Base-by-base conservation (phyloP, 2,797 vertebrate species). In the Heteromormyrus szaboi region DNA sequence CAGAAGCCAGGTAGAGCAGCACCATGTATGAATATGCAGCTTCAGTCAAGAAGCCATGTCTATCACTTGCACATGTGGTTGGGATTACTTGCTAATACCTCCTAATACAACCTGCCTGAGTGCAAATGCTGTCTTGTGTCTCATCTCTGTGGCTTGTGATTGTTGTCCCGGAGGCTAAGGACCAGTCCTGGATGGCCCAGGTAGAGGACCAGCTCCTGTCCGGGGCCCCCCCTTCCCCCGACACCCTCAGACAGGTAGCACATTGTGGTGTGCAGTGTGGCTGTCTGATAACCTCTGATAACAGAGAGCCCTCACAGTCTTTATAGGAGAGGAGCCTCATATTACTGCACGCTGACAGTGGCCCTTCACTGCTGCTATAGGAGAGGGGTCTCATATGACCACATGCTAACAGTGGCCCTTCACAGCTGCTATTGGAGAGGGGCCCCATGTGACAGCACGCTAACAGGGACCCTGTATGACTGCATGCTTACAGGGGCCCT, bases 181-280 rank as follows among this genome's bases (percentile, higher is more conserved):
- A 93, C 65, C 95, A 96, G 90, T 93, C 95, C 87, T 93, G 94
- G 29, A 48, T 95, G 89, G 96, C 95, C 92, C 94, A 95, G 94
- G 93, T 96, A 87, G 95, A 96, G 93, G 95, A 96, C 89, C 96
- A 96, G 96, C 95, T 96, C 87, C 95, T 94, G 89, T 96, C 95
- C 89, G 88, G 92, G 17, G 94, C 95, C 90, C 95, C 95, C 93
- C 95, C 95, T 91, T 96, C 95, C 17, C 94, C 95, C 83, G 96
- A 96, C 92, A 95, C 93, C 12, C 94, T 96, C 85, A 94, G 96
- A 92, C 96, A 97, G 96, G 96, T 97, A 97, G 95, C 94, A 89
- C 85, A 11, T 62, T 41, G n/a, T 88, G 46, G 84, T 8, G 29
- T 68, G 59, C n/a, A 50, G 86, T 87, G 86, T 41, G 44, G 86